phyloP scores from a whole-genome alignment of 1,140 invertebrate genomes.

The Diploscapter pachys region DNA sequence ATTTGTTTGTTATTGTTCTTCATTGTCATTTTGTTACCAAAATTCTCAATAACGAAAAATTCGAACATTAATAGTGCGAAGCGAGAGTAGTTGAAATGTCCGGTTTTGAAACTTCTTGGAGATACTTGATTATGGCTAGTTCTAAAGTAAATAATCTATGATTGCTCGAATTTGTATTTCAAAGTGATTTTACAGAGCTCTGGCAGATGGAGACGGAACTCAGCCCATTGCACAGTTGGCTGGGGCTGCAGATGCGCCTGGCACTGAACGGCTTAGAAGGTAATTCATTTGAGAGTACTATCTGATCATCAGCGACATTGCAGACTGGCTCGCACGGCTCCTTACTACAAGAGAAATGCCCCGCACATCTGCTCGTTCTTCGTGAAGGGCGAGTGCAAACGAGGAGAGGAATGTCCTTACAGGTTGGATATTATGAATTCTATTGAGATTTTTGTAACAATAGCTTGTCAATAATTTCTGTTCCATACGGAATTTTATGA shows the following conservation, averaged over 20 bases:
- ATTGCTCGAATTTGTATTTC: background rate
- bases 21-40: background rate
- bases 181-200: slow-evolving; percentile 13
- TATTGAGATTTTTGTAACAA: background rate
- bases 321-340: slow-evolving; percentile 81
- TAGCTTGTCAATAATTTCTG: no score
- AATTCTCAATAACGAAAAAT: no score
- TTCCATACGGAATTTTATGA: no score
- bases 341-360: slow-evolving; percentile 96
- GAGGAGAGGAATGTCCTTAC: slow-evolving; percentile 99
- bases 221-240: slow-evolving; percentile 14
- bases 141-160: background rate
- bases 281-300: slow-evolving; percentile 30
- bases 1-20: background rate
- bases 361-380: slow-evolving; percentile 99
- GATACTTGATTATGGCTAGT: background rate
- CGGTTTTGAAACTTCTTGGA: background rate
- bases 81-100: no score
- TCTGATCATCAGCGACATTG: slow-evolving; percentile 20
- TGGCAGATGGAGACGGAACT: slow-evolving; percentile 23
- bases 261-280: slow-evolving; percentile 81
- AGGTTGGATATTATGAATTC: slow-evolving; percentile 54
- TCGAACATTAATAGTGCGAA: no score
- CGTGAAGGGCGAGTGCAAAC: slow-evolving; percentile 98
- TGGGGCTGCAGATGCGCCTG: background rate